These are phyloP conservation scores for Scaptomyza polygonia DNA, from an alignment of 2,888 invertebrate species.

Conservation along the genomic window DNA sequence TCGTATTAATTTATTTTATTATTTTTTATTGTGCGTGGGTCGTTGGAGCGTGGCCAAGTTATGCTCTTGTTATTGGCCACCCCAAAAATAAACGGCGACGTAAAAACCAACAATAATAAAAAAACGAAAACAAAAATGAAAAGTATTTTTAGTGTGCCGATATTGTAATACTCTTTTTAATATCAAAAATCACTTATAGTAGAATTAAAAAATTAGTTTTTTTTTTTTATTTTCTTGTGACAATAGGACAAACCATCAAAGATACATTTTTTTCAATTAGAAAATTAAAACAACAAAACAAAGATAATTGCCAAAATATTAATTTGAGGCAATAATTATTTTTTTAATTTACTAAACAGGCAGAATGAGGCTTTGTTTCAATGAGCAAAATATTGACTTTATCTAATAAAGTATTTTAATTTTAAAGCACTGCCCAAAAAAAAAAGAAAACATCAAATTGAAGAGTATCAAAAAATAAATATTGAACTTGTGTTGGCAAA, in stretches of 20 bases:
- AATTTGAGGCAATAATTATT: too few relatives aligned
- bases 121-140: conserved; percentile 17
- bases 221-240: too few relatives aligned
- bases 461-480: conserved; percentile 17
- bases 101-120: conserved; percentile 39
- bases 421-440: not conserved
- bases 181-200: not conserved
- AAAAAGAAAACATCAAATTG: not conserved
- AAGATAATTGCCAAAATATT: too few relatives aligned
- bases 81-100: conserved; percentile 67
- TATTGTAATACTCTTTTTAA: conserved; percentile 15
- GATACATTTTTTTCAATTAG: too few relatives aligned
- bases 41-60: conserved; percentile 76
- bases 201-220: too few relatives aligned
- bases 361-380: too few relatives aligned
- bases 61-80: conserved; percentile 67
- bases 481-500: not conserved
- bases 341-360: too few relatives aligned
- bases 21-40: conserved; percentile 56
- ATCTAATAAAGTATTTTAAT: not conserved
- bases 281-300: too few relatives aligned
- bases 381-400: too few relatives aligned
- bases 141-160: not conserved
- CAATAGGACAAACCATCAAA: too few relatives aligned
- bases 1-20: conserved; percentile 48